Base-by-base conservation (phyloP, 64 coral and sea anemone genomes). In the Catalaphyllia jardinei region DNA sequence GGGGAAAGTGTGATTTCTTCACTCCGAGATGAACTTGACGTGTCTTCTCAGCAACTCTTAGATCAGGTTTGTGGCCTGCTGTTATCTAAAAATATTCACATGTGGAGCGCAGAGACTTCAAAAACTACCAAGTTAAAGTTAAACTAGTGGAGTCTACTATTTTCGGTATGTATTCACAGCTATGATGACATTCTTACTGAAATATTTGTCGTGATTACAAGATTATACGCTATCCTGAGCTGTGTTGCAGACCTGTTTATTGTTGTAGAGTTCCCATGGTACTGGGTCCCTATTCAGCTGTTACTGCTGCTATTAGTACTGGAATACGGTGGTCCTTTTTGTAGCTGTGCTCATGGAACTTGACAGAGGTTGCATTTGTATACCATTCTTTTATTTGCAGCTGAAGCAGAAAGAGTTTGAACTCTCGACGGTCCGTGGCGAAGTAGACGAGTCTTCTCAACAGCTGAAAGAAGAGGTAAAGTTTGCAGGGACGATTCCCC, bases 401-500 rank as follows among this genome's bases (percentile, higher is more conserved):
- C 20, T 92, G 28, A 86, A 39, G 46, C 90, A 92, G 8, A 92
- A 87, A 55, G 90, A 92, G 38, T 92, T 92, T 55, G 90, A 92
- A 67, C 28, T 92, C 12, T 87, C 90, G 0, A 38, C 90, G 1
- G 22, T 92, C 17, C 84, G 84, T 12, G 83, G 79, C 49, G 83
- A 87, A 79, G 8, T 87, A 25, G 67, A 71, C 0, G 49, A 46
- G 11, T 79, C 83, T 7, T 91, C 89, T 29, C 71, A 91, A 14
- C 51, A 9, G 29, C 71, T 85, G 1, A 63, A 22, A 9, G 81
- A 69, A 71, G 63, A 85, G 81, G 81, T 85, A 85, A n/a, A 42
- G 35, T 50, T 77, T n/a, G 49, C 9, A 22, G 4, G 18, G 24
- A 16, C 10, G 54, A 57, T 57, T 12, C 11, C 15, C 54, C 54